These are phyloP conservation scores for Pseudocheirus occidentalis DNA, from an alignment of 2,797 vertebrate species.

Conservation along the genomic window DNA sequence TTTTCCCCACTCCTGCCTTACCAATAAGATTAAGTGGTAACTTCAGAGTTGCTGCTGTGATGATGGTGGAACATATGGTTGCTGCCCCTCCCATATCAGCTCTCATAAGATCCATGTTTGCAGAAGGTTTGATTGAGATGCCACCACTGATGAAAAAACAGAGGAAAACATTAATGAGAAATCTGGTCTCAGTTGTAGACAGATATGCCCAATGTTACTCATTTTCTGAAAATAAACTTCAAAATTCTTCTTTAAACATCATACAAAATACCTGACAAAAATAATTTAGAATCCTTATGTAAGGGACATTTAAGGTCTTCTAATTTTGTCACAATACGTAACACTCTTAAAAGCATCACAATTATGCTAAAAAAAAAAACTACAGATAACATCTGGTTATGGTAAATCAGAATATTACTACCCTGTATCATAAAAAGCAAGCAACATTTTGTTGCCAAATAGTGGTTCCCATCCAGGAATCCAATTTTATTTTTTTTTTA, in stretches of 20 bases:
- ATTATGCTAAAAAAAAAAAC: background rate
- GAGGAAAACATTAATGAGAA: background rate
- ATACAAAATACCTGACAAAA: background rate
- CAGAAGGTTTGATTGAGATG: conserved; percentile 96
- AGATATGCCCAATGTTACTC: background rate
- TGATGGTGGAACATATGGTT: conserved; percentile 92
- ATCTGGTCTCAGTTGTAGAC: background rate
- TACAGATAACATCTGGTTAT: background rate
- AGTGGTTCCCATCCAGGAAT: background rate
- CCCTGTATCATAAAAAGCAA: background rate
- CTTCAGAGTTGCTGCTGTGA: conserved; percentile 92
- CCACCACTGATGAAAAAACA: conserved; percentile 88
- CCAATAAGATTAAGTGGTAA: conserved; percentile 95
- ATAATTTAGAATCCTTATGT: conserved; percentile 6
- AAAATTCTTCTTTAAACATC: background rate
- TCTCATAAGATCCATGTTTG: conserved; percentile 97
- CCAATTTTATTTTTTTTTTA: background rate
- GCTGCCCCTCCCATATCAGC: conserved; percentile 99
- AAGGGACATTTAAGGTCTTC: background rate
- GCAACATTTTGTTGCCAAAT: background rate
- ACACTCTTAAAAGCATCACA: background rate
- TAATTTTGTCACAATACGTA: background rate
- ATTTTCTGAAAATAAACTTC: background rate
- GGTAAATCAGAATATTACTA: background rate
- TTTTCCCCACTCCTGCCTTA: conserved; percentile 76